Conservation (phyloP, 2,888 invertebrate species). For the Tiliacea aurago region DNA sequence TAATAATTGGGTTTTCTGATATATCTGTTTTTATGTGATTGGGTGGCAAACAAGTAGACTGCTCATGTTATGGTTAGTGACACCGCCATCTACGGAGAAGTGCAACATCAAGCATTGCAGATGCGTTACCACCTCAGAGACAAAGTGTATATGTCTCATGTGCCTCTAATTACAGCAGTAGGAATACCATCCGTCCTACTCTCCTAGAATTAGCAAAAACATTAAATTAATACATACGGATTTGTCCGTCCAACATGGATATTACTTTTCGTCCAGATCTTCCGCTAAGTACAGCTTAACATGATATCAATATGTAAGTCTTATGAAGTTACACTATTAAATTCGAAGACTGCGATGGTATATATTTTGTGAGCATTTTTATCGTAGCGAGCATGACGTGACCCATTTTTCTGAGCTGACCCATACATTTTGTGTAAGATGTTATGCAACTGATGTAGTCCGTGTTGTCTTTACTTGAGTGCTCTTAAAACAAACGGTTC, state of each 20-base stretch:
- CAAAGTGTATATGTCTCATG: too few species aligned
- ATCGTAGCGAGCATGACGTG: slow-evolving; percentile 48
- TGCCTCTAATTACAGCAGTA: neutral
- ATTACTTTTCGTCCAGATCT: neutral
- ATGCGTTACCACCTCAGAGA: neutral
- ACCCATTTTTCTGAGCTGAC: slow-evolving; percentile 59
- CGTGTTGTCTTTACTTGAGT: slow-evolving; percentile 45
- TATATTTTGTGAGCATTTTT: slow-evolving; percentile 36
- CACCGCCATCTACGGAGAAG: neutral
- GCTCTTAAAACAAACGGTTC: slow-evolving; percentile 40
- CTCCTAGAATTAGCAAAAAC: neutral
- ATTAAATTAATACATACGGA: neutral
- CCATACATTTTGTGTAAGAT: slow-evolving; percentile 50
- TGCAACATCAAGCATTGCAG: neutral
- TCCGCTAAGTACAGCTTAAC: neutral
- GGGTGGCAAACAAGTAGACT: neutral
- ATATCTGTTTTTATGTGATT: slow-evolving; percentile 7
- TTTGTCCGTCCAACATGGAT: neutral
- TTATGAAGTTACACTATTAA: slow-evolving; percentile 45
- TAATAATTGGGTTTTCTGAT: slow-evolving; percentile 34
- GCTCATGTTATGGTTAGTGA: neutral
- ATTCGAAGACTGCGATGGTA: slow-evolving; percentile 39
- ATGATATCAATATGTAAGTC: slow-evolving; percentile 14
- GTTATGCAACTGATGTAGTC: slow-evolving; percentile 56
- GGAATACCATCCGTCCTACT: neutral